A percentile compares a stretch with the other conserved stretches of the same genome.
Conservation (phyloP, 2,888 invertebrate genomes). For the Lutraria lutraria region DNA sequence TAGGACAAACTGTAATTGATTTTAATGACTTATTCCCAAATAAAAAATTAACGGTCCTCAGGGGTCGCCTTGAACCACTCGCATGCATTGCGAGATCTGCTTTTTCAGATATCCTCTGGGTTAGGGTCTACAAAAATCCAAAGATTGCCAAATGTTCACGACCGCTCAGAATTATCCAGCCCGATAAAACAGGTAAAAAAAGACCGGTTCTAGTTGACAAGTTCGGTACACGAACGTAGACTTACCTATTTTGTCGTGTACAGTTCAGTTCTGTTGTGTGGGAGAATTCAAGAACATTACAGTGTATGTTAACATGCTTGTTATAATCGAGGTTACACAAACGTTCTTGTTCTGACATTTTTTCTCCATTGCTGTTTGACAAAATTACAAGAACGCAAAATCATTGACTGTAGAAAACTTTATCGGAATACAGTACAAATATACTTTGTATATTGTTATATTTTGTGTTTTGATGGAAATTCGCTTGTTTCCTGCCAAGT, state of each 20-base stretch:
- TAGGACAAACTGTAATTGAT: too few relatives aligned
- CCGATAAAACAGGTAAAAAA: too few relatives aligned
- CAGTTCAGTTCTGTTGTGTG: not conserved
- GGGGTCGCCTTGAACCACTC: not conserved
- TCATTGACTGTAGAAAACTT: not conserved
- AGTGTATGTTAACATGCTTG: not conserved
- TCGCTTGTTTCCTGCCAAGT: slow-evolving; percentile 22
- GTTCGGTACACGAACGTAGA: not conserved
- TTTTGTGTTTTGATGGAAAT: slow-evolving; percentile 12
- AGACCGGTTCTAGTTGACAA: not conserved
- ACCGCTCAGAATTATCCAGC: too few relatives aligned
- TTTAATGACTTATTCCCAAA: not conserved
- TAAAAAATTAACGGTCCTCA: not conserved
- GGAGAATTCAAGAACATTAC: not conserved
- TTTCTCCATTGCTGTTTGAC: slow-evolving; percentile 1
- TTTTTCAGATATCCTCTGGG: too few relatives aligned
- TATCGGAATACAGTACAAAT: slow-evolving; percentile 1
- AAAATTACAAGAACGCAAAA: not conserved
- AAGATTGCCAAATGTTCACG: not conserved
- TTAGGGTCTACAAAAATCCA: too few relatives aligned
- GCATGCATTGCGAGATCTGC: not conserved
- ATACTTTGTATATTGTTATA: slow-evolving; percentile 4
- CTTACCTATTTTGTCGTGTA: not conserved
- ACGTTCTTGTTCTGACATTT: not conserved
- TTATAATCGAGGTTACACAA: not conserved